A percentile compares a stretch with the other conserved stretches of the same genome.
Conservation (phyloP, 2,797 vertebrate species). For the Labroides dimidiatus region DNA sequence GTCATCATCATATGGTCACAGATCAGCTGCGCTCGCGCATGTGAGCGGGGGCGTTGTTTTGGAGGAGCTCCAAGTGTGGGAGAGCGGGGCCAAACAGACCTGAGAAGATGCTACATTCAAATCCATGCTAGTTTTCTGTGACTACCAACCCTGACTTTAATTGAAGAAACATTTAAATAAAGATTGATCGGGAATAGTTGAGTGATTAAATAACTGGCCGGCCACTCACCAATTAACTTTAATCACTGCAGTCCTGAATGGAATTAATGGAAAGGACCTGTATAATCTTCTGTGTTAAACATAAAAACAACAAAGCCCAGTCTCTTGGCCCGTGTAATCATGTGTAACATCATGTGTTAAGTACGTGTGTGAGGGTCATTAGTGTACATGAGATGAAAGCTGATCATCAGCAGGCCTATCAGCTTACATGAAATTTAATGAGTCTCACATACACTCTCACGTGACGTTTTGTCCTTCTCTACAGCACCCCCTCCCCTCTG, state of each 20-base stretch:
- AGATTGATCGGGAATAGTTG: not conserved
- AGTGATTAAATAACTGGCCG: not conserved
- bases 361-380: constrained; percentile 53
- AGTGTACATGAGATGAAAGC: constrained; percentile 57
- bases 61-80: too few relatives aligned
- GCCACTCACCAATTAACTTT: not conserved
- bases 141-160: too few relatives aligned
- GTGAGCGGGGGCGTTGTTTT: too few relatives aligned
- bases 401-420: constrained; percentile 62
- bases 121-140: too few relatives aligned
- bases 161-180: not conserved
- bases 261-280: constrained; percentile 22
- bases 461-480: constrained; percentile 63
- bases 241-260: constrained; percentile 1
- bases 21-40: too few relatives aligned
- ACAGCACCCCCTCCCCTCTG: not conserved
- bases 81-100: too few relatives aligned
- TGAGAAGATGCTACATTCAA: too few relatives aligned
- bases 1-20: too few relatives aligned
- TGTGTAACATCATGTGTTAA: constrained; percentile 53
- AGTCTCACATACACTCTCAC: constrained; percentile 63
- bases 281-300: constrained; percentile 7
- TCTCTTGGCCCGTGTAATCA: constrained; percentile 27
- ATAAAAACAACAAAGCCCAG: not conserved
- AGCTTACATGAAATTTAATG: constrained; percentile 67